Evolutionary conservation across 2,797 vertebrate genomes (phyloP), one percentile per base, ranked within the genome.

Genomic region (Pogoniulus pusillus): DNA sequence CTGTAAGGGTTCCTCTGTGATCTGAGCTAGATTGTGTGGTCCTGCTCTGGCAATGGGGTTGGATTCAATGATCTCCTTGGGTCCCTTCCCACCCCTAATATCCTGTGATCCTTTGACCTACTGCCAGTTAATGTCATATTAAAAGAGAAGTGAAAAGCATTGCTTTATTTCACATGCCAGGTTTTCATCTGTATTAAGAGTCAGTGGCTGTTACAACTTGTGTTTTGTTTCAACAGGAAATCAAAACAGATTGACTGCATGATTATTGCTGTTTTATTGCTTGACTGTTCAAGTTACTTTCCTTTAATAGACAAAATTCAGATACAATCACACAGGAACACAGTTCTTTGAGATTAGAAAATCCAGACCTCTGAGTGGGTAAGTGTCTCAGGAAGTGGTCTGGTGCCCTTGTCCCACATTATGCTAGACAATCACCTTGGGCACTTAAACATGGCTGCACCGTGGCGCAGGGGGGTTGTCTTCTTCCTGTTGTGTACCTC

Each of bases 301-400:
- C 78, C 94, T 96, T 98, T 97, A 96, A 84, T 78, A 64, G 75
- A 34, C 27, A 54, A 86, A 87, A 93, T 78, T 87, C 97, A 99
- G 99, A 98, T 99, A 99, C 96, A 99, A 99, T 98, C 99, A 99
- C 93, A 99, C 99, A 2, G 99, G 99, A 97, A 99, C 99, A 26
- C 99, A 99, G 96, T 99, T 99, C 98, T 99, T 99, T 65, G 99
- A 99, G 96, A 99, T 99, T 94, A 98, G 98, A 97, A 99, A 99
- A 98, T 98, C 97, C 87, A 98, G 99, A 92, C 99, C 99, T 43
- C 96, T 99, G 57, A 98, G 98, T 91, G 99, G 99, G 99, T 99
- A 96, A 98, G 99, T 97, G 75, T 65, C 83, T 34, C 20, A 53
- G 73, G 55, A 24, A 43, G 3, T 58, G 43, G 9, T 12, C 2